Evolutionary conservation across 2,888 invertebrate species (phyloP), one percentile per base, ranked within the genome.

Genomic region (Helleia helle): DNA sequence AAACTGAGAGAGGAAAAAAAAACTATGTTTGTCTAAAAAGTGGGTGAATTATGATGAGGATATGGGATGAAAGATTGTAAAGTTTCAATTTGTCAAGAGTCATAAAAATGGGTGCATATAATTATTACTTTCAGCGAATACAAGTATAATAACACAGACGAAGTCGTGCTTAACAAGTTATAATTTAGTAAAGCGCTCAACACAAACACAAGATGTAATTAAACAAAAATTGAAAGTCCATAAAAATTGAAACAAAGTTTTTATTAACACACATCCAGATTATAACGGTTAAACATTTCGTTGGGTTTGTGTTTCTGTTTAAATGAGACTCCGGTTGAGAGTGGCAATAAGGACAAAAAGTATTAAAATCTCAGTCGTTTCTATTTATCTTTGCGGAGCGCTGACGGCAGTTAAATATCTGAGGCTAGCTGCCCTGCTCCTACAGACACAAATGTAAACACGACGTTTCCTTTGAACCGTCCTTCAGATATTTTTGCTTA

Each of bases 381-480:
- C 67, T 77, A 74, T 79, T 77, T 79, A 71, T 73, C 70, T 75
- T 75, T 65, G 62, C 59, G 58, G 62, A 67, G 59, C 67, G 71
- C 73, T 66, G 59, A 48, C 60, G 65, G 76, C 68, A 69, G 71
- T 75, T 75, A 73, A 76, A 79, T 75, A 76, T 74, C 74, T 67
- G 67, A 61, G 69, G 67, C 59, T 62, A 61, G 64, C 63, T 55
- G 52, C 59, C 22, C 34, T 34, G 62, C 60, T 59, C 65, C 63
- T 59, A 62, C 61, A 55, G 65, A 72, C 69, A 71, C 71, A 69
- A 74, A 72, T 71, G 73, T 73, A 76, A 77, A 76, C 71, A 79
- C 62, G 60, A 55, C 62, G 59, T 49, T 63, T 68, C 68, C 74
- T 79, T 79, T 79, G 76, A 76, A 63, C 55, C 61, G 57, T 61